phyloP scores from a whole-genome alignment of 2,888 invertebrate genomes.

The Monopis laevigella region DNA sequence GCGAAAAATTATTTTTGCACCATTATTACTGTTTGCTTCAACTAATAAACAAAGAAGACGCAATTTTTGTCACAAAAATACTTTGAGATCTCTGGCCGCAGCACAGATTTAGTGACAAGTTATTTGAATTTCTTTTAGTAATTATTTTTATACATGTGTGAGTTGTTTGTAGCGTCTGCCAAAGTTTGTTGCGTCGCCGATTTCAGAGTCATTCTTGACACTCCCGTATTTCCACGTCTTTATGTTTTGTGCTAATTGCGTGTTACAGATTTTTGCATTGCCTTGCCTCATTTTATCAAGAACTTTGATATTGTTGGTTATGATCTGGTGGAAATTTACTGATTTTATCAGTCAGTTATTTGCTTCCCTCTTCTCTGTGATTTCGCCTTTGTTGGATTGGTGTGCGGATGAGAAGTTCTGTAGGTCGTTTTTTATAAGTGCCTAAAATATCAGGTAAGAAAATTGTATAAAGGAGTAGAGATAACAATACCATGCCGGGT shows the following conservation, averaged over 20 bases:
- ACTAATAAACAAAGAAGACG: too few relatives aligned
- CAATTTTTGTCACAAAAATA: too few relatives aligned
- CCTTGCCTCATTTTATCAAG: slow-evolving; percentile 17
- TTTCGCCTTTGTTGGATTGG: slow-evolving; percentile 31
- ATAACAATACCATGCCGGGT: too few relatives aligned
- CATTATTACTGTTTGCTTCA: too few relatives aligned
- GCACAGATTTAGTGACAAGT: too few relatives aligned
- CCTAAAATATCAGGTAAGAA: slow-evolving; percentile 22
- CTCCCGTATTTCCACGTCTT: slow-evolving; percentile 30
- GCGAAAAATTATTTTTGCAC: too few relatives aligned
- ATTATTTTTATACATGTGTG: neutral
- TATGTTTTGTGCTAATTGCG: slow-evolving; percentile 24
- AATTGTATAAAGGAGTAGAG: too few relatives aligned
- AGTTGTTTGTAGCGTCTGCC: slow-evolving; percentile 34
- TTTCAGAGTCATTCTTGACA: slow-evolving; percentile 30
- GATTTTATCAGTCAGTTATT: slow-evolving; percentile 28
- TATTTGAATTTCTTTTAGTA: neutral
- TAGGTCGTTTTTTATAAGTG: slow-evolving; percentile 38
- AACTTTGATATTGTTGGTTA: slow-evolving; percentile 35
- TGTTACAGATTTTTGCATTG: slow-evolving; percentile 22
- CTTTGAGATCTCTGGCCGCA: too few relatives aligned
- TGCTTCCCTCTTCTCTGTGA: slow-evolving; percentile 27
- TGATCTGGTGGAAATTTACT: slow-evolving; percentile 27
- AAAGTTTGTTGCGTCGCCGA: slow-evolving; percentile 45
- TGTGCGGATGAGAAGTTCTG: slow-evolving; percentile 34